These are phyloP conservation scores for Drosophila aff. DNA, from an alignment of 1,140 invertebrate species.

Conservation along the genomic window DNA sequence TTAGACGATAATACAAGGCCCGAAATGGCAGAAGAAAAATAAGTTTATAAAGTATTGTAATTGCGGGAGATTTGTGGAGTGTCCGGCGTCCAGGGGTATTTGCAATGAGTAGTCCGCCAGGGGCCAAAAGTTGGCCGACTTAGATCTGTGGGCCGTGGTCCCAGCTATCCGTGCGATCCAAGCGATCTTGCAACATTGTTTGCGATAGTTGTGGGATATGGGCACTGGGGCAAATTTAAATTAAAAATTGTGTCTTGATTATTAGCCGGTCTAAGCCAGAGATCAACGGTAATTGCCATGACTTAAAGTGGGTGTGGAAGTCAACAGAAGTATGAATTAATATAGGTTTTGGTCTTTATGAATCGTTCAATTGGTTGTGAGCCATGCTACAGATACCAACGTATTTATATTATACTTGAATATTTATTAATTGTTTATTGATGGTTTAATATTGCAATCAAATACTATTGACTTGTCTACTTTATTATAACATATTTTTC, in stretches of 20 bases:
- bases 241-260: slow-evolving; percentile 53
- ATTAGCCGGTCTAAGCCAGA: slow-evolving; percentile 28
- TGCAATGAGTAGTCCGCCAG: slow-evolving; percentile 41
- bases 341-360: neutral
- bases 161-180: slow-evolving; percentile 41
- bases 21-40: slow-evolving; percentile 36
- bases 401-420: neutral
- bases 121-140: slow-evolving; percentile 45
- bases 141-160: slow-evolving; percentile 31
- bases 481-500: neutral
- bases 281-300: slow-evolving; percentile 41
- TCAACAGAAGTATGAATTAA: slow-evolving; percentile 26
- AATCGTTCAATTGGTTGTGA: slow-evolving; percentile 1
- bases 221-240: slow-evolving; percentile 41
- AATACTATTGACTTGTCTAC: no score
- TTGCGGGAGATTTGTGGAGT: slow-evolving; percentile 51
- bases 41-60: slow-evolving; percentile 52
- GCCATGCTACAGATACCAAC: neutral
- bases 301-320: slow-evolving; percentile 44
- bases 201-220: slow-evolving; percentile 36
- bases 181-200: slow-evolving; percentile 57
- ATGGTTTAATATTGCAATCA: neutral
- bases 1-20: slow-evolving; percentile 75
- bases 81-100: slow-evolving; percentile 32
- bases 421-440: neutral